Base-by-base conservation (phyloP, 2,797 vertebrate genomes). In the Hybognathus amarus region DNA sequence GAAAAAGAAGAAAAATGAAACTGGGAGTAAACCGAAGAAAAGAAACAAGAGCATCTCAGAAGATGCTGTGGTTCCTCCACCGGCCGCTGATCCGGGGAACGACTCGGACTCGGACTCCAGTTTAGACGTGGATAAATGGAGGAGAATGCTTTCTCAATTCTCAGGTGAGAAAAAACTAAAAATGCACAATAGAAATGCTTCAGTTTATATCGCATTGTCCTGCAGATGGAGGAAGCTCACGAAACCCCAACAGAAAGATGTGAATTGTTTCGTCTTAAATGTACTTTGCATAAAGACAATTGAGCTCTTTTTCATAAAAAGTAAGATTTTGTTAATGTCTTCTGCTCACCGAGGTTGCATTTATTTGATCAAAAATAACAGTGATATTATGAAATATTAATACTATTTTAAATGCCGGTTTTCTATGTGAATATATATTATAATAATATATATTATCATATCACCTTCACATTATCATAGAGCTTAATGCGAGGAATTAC, bases 71-170 rank as follows among this genome's bases (percentile, higher is more conserved):
- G 40, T 18, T 42, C 71, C 33, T 7, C 24, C 9, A n/a, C 18
- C 47, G 8, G 52, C 8, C 12, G 20, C 79, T 18, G 38, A 56
- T 4, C 70, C 68, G 81, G 89, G 68, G 42, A 88, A 88, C 2
- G 88, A 91, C 66, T 94, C 93, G 0, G 95, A 95, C 89, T 95
- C 95, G 1, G 95, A 95, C 90, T 93, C 94, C 90, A 94, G 94
- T 85, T 91, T 95, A 84, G 95, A 96, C 38, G 78, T 94, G 1
- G 94, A 95, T 84, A 96, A 95, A 85, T 96, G 95, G 95, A 95
- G 89, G 89, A 93, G 83, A 36, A 71, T 91, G 64, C 64, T 89
- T 0, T 50, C 87, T 45, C 56, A 93, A 45, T 86, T 94, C 82
- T 91, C 95, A 79, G 94, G 95, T 95, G 79, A 15, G 85, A 54